These are phyloP conservation scores for Dendrolimus houi DNA, from an alignment of 2,888 invertebrate species.

Conservation along the genomic window DNA sequence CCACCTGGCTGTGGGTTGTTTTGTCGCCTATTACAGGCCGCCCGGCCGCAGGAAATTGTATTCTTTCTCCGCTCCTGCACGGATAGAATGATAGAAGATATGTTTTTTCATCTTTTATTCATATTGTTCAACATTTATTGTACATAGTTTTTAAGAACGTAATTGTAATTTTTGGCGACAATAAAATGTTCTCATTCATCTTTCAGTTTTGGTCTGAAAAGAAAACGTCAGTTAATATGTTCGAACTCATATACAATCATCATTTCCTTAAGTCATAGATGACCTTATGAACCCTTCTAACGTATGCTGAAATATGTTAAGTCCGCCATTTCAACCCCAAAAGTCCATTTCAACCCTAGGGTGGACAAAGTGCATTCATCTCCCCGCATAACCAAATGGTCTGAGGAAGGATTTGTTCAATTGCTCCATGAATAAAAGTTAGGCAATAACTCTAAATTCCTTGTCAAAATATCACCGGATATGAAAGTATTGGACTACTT, in stretches of 20 bases:
- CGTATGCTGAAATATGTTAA: background rate
- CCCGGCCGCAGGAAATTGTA: no score
- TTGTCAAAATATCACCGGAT: slow-evolving; percentile 56
- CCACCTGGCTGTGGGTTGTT: no score
- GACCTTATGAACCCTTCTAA: background rate
- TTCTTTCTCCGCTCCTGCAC: no score
- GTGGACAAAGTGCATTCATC: slow-evolving; percentile 2
- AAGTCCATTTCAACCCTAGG: background rate
- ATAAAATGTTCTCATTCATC: no score
- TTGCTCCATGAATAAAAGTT: slow-evolving; percentile 70
- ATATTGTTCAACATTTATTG: no score
- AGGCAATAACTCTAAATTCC: slow-evolving; percentile 63
- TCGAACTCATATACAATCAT: background rate
- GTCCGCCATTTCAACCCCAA: background rate
- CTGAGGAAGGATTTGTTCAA: slow-evolving; percentile 55
- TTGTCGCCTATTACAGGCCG: no score
- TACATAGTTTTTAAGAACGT: no score
- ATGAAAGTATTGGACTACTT: background rate
- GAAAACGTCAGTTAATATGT: no score
- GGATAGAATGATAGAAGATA: no score
- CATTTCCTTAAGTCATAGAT: background rate
- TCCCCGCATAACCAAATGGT: slow-evolving; percentile 16
- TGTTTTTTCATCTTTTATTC: no score
- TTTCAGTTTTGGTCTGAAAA: no score
- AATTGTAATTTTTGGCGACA: no score